These are phyloP conservation scores for Lepisosteus oculatus DNA, from an alignment of 2,113 vertebrate genomes.

Conservation along the genomic window DNA sequence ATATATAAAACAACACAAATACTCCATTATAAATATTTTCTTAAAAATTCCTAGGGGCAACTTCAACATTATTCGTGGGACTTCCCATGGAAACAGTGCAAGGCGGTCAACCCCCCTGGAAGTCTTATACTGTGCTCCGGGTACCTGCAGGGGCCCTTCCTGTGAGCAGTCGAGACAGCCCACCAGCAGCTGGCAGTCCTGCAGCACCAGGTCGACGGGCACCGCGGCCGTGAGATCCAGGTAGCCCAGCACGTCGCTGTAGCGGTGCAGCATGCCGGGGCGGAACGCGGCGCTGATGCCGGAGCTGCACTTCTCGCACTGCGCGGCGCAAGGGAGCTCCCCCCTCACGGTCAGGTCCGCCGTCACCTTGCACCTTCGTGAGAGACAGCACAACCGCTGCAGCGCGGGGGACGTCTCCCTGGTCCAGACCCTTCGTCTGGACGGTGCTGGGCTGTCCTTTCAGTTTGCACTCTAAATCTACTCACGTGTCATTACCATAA, in stretches of 20 bases:
- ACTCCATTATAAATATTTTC: no score
- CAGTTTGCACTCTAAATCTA: no score
- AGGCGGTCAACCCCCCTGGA: no score
- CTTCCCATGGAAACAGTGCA: no score
- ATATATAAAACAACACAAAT: no score
- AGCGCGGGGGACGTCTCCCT: no score
- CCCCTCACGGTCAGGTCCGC: conserved; percentile 63
- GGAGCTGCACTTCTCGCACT: conserved; percentile 70
- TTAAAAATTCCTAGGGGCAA: no score
- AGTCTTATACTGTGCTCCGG: background rate
- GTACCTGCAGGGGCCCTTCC: conserved; percentile 58
- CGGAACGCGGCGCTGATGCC: conserved; percentile 59
- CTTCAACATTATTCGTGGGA: no score
- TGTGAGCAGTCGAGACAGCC: conserved; percentile 69
- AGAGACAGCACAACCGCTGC: no score
- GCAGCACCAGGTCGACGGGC: conserved; percentile 66
- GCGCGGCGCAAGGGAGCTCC: conserved; percentile 51
- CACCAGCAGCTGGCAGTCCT: conserved; percentile 56
- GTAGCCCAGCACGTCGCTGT: conserved; percentile 67
- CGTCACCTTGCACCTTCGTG: conserved; percentile 67
- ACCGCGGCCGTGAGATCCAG: conserved; percentile 64
- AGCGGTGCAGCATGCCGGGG: conserved; percentile 67
- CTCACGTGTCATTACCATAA: no score
- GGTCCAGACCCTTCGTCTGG: no score
- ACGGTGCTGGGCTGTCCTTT: no score